A percentile compares a stretch with the other conserved stretches of the same genome.
Evolutionary conservation across 2,113 vertebrate species (phyloP).

Genomic region (Parus major): DNA sequence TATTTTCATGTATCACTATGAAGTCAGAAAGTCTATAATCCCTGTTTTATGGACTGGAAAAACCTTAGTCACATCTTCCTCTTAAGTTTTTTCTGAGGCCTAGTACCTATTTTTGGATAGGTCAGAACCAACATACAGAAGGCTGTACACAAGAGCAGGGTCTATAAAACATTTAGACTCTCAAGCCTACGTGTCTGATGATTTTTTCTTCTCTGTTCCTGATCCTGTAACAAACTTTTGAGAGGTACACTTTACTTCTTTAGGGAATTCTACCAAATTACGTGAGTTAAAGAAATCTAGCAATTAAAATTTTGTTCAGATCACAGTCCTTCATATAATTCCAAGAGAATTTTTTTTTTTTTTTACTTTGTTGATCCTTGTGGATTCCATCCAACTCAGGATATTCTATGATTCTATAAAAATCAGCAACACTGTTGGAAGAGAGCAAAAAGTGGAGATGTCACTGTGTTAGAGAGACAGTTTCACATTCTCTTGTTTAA

Average conservation of each 20-base stretch:
- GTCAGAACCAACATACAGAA: background rate
- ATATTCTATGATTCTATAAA: background rate
- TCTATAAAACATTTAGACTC: background rate
- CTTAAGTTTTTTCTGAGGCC: background rate
- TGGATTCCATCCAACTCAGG: background rate
- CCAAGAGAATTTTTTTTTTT: background rate
- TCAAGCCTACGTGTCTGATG: background rate
- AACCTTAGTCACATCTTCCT: background rate
- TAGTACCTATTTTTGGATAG: background rate
- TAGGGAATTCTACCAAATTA: background rate
- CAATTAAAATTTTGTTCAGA: background rate
- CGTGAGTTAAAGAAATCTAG: rapidly evolving
- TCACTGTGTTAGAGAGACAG: background rate
- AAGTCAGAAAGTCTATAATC: background rate
- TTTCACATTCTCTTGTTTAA: background rate
- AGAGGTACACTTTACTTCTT: background rate
- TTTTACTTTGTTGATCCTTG: background rate
- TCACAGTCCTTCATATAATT: background rate
- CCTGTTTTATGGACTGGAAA: background rate
- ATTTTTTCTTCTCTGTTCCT: background rate
- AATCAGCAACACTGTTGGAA: background rate
- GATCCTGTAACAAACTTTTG: background rate
- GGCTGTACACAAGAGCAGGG: rapidly evolving
- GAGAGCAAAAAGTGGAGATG: background rate
- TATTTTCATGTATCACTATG: background rate